Base-by-base conservation (phyloP, 1,140 invertebrate genomes). In the Pseudomyrmex dendroicus region DNA sequence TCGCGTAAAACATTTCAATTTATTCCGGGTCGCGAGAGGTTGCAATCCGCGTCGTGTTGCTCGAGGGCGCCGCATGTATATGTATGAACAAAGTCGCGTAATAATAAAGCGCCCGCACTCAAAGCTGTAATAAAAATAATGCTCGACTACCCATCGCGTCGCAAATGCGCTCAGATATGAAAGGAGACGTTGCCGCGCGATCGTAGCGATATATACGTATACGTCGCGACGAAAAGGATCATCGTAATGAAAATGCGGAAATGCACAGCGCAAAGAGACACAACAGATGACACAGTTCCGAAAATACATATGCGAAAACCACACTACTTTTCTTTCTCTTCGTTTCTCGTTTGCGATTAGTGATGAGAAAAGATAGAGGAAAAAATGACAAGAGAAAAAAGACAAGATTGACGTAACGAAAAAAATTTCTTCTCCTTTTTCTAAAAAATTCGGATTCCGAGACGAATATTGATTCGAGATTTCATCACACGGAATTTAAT, bases 1-100 rank as follows among this genome's bases (percentile, higher is more conserved):
- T 70, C 74, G 86, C 84, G 85, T 89, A 89, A 89, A 87, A 87
- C 84, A 87, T 85, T 87, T 87, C 86, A 86, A 87, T 89, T 89
- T 89, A 89, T 87, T 84, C 80, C 48, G 20, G 17, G 48, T 74
- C 48, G 4, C 25, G 72, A 15, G 22, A 66, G 64, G 15, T 17
- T 59, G 48, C 59, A 22, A 35, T 3, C 12, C 35, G 56, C 68
- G 22, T 15, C 52, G 17, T 22, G 22, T 35, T 59, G 64, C 46
- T 59, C 13, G 8, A 17, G 67, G 67, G 54, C 59, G 70, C 63
- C 17, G 9, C 52, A 56, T 82, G 54, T 56, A 57, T 57, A 64
- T 70, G 68, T 63, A 74, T 66, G 63, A 78, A 77, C 64, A 50
- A 70, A 78, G 87, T 84, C 64, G 86, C 66, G 78, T 83, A 77